phyloP scores from a whole-genome alignment of 2,113 vertebrate species.

The Ceyx melanurus region DNA sequence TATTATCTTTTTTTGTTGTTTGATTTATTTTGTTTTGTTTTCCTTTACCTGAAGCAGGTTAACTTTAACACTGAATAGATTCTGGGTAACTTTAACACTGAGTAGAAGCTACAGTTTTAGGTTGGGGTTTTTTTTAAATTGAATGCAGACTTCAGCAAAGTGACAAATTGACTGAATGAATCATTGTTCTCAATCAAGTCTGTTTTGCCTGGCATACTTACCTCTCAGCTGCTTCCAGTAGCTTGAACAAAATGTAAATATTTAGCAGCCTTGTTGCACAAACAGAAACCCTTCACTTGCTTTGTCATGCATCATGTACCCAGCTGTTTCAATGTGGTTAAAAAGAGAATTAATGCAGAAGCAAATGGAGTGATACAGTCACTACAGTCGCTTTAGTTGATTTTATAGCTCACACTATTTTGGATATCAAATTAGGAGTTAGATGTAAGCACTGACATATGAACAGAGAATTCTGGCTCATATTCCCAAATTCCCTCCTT shows the following conservation, averaged over 20 bases:
- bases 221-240: not conserved
- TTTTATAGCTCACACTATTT: not conserved
- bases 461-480: not conserved
- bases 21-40: not conserved
- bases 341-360: not conserved
- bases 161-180: not conserved
- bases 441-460: not conserved
- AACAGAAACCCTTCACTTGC: not conserved
- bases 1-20: not conserved
- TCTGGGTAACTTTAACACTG: too few relatives aligned
- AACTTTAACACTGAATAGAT: not conserved
- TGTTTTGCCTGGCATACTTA: not conserved
- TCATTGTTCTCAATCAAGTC: not conserved
- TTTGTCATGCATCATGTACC: not conserved
- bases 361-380: not conserved
- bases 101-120: not conserved
- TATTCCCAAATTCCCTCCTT: not conserved
- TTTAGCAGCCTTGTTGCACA: not conserved
- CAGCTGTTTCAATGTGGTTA: not conserved
- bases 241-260: constrained; percentile 8
- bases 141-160: not conserved
- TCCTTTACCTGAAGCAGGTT: not conserved
- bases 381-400: not conserved
- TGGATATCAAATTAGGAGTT: not conserved
- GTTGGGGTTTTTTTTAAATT: not conserved